phyloP scores from a whole-genome alignment of 2,113 vertebrate species.

The Mesoclemmys tuberculata region DNA sequence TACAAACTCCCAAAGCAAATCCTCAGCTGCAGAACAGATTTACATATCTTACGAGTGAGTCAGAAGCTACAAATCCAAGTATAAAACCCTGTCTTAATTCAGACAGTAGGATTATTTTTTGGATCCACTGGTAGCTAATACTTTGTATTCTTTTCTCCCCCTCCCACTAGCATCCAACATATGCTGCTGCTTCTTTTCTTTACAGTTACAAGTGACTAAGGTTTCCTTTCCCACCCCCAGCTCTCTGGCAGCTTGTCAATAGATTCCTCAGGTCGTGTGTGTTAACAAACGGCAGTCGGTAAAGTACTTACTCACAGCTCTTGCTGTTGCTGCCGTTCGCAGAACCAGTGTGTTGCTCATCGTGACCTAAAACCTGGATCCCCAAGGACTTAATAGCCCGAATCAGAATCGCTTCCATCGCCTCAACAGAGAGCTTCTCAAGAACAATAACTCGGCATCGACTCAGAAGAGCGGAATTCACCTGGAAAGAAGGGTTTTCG shows the following conservation, averaged over 20 bases:
- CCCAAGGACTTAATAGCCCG: slow-evolving; percentile 87
- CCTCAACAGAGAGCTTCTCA: slow-evolving; percentile 90
- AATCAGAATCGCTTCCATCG: slow-evolving; percentile 88
- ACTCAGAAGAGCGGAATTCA: slow-evolving; percentile 93
- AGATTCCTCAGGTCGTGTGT: slow-evolving; percentile 70
- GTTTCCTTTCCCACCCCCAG: slow-evolving; percentile 54
- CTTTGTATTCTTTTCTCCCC: slow-evolving; percentile 47
- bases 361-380: slow-evolving; percentile 82
- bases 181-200: slow-evolving; percentile 60
- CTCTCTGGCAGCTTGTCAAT: slow-evolving; percentile 74
- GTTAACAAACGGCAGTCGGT: slow-evolving; percentile 77
- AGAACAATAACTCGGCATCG: slow-evolving; percentile 95
- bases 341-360: slow-evolving; percentile 56
- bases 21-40: slow-evolving; percentile 23
- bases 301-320: slow-evolving; percentile 86
- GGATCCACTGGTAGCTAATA: slow-evolving; percentile 1
- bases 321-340: slow-evolving; percentile 75
- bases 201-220: slow-evolving; percentile 63
- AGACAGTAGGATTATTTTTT: slow-evolving; percentile 35
- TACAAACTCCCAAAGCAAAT: slow-evolving; percentile 38
- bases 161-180: slow-evolving; percentile 6
- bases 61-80: slow-evolving; percentile 20
- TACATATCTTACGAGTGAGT: slow-evolving; percentile 30
- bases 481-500: slow-evolving; percentile 98
- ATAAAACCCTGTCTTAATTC: slow-evolving; percentile 40